These are phyloP conservation scores for Megastigmus dorsalis DNA, from an alignment of 2,888 invertebrate genomes.

Conservation along the genomic window DNA sequence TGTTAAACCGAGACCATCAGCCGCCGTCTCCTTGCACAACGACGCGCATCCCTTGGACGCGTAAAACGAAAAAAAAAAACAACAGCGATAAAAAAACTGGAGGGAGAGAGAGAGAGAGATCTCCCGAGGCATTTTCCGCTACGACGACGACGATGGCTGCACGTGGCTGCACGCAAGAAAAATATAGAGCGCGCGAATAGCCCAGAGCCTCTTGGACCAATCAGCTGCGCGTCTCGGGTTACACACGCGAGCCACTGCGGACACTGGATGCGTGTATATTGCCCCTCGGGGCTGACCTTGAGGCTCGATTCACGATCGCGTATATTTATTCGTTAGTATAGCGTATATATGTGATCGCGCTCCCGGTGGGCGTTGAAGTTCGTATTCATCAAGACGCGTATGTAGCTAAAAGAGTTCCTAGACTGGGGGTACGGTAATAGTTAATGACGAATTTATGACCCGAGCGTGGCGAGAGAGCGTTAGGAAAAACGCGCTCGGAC, in stretches of 20 bases:
- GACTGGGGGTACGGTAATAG: background rate
- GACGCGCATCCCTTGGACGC: background rate
- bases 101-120: too few relatives aligned
- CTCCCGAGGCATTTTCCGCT: too few relatives aligned
- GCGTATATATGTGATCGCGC: too few relatives aligned
- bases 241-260: background rate
- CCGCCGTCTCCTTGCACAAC: background rate
- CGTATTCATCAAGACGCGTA: conserved; percentile 35
- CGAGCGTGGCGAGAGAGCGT: background rate
- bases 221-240: conserved; percentile 39
- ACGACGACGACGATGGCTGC: background rate
- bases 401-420: too few relatives aligned
- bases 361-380: conserved; percentile 17
- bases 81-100: background rate
- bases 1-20: background rate
- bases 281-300: conserved; percentile 17
- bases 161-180: too few relatives aligned
- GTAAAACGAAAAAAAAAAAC: background rate
- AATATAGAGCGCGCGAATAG: too few relatives aligned
- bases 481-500: too few relatives aligned
- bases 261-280: too few relatives aligned
- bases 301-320: background rate
- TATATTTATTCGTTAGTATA: too few relatives aligned
- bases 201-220: too few relatives aligned
- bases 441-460: conserved; percentile 43